Conservation (phyloP, 2,797 vertebrate genomes). For the Chanos chanos region DNA sequence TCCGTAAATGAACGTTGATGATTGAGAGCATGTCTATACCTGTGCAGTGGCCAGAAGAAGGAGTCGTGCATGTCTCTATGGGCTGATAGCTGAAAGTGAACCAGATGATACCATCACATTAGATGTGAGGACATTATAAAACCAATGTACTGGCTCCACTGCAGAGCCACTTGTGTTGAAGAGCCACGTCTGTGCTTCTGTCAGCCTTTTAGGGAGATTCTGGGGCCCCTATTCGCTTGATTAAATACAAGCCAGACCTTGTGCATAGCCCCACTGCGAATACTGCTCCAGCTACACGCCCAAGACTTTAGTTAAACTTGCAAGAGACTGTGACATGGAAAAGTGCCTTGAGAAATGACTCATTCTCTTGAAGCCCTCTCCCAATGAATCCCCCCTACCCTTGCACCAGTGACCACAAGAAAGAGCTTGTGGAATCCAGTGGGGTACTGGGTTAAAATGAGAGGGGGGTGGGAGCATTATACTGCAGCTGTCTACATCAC, state of each 20-base stretch:
- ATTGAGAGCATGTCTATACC: too few species aligned
- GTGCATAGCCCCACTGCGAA: constrained; percentile 20
- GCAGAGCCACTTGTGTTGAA: neutral
- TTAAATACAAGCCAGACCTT: constrained; percentile 42
- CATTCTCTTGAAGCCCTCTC: constrained; percentile 27
- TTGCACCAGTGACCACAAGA: constrained; percentile 42
- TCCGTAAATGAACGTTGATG: too few species aligned
- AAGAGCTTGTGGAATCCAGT: constrained; percentile 23
- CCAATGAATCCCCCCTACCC: constrained; percentile 8
- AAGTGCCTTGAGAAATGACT: constrained; percentile 40
- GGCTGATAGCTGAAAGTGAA: too few species aligned
- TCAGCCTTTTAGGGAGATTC: constrained; percentile 20
- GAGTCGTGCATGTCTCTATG: too few species aligned
- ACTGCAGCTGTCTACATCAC: constrained; percentile 15
- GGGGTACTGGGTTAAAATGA: constrained; percentile 28
- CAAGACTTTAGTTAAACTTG: constrained; percentile 35
- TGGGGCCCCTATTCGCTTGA: constrained; percentile 23
- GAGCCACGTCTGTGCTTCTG: constrained; percentile 21
- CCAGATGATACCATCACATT: too few species aligned
- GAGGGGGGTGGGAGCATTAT: constrained; percentile 1
- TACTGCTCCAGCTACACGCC: constrained; percentile 26
- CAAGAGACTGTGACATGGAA: constrained; percentile 45
- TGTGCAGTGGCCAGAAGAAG: too few species aligned
- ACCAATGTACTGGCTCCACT: too few species aligned
- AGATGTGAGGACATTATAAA: neutral